phyloP scores from a whole-genome alignment of 2,888 invertebrate genomes.

The Punctoribates punctum region DNA sequence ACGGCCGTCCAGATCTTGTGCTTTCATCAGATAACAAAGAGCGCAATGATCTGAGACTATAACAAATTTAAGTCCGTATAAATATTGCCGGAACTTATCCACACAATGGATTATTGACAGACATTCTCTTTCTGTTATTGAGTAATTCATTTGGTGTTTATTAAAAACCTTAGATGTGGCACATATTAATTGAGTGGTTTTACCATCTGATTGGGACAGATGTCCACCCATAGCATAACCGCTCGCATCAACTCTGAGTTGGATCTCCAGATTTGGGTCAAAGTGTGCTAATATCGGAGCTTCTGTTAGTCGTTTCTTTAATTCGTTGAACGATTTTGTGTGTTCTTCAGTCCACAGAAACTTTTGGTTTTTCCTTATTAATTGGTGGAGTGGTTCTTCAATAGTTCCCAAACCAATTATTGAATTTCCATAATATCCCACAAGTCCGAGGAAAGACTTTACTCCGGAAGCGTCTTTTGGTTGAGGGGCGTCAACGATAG shows the following conservation, averaged over 20 bases:
- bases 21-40: neutral
- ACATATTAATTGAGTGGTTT: neutral
- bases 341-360: neutral
- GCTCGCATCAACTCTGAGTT: neutral
- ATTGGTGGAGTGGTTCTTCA: too few species aligned
- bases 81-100: neutral
- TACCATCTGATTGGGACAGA: too few species aligned
- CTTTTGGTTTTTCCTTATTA: slow-evolving; percentile 4
- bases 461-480: too few species aligned
- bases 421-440: too few species aligned
- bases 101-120: neutral
- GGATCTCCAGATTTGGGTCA: neutral
- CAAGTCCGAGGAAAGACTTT: neutral
- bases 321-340: neutral
- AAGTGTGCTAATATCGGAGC: neutral
- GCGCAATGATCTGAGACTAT: slow-evolving; percentile 9
- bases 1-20: neutral
- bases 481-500: too few species aligned
- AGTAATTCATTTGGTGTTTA: too few species aligned
- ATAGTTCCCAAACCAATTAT: too few species aligned
- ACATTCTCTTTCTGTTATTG: neutral
- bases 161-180: neutral
- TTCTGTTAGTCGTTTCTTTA: neutral
- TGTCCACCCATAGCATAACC: neutral
- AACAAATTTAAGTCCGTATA: neutral